Percentiles rank a stretch among this genome's conserved stretches.
Conservation (phyloP, 2,888 invertebrate genomes). For the Gryllus longicercus region DNA sequence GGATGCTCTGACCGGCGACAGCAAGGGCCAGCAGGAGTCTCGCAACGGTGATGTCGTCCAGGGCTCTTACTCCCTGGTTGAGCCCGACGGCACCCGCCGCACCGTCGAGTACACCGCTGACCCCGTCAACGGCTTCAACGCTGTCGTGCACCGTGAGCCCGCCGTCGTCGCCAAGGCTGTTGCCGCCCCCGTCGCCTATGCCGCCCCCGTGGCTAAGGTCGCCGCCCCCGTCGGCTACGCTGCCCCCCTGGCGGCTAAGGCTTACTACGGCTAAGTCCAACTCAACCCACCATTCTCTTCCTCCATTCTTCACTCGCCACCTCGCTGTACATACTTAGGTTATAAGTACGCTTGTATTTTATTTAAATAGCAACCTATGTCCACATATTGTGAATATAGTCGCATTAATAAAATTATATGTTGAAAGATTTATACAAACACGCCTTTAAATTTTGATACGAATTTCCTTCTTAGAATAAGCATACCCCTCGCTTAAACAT, state of each 20-base stretch:
- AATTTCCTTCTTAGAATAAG: background rate
- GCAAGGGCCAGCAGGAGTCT: conserved; percentile 30
- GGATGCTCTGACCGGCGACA: conserved; percentile 31
- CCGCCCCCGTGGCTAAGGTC: conserved; percentile 22
- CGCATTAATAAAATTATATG: conserved; percentile 6
- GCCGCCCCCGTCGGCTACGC: background rate
- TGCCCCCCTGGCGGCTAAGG: background rate
- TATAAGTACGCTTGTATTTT: conserved; percentile 17
- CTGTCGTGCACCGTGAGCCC: conserved; percentile 17
- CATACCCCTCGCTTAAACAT: too few relatives aligned
- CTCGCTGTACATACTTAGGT: background rate
- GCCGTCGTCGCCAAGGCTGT: conserved; percentile 17
- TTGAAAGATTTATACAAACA: conserved; percentile 7
- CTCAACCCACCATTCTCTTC: background rate
- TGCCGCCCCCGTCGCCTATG: background rate
- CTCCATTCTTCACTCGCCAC: background rate
- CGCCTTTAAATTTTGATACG: background rate
- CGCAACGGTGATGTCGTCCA: conserved; percentile 27
- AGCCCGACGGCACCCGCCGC: conserved; percentile 24
- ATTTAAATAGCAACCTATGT: conserved; percentile 1
- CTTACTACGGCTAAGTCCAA: background rate
- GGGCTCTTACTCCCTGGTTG: conserved; percentile 25
- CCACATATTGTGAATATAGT: conserved; percentile 10
- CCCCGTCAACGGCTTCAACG: conserved; percentile 28
- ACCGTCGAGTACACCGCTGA: conserved; percentile 26